Evolutionary conservation across 1,140 invertebrate species (phyloP).

Genomic region (Pararge aegeria): DNA sequence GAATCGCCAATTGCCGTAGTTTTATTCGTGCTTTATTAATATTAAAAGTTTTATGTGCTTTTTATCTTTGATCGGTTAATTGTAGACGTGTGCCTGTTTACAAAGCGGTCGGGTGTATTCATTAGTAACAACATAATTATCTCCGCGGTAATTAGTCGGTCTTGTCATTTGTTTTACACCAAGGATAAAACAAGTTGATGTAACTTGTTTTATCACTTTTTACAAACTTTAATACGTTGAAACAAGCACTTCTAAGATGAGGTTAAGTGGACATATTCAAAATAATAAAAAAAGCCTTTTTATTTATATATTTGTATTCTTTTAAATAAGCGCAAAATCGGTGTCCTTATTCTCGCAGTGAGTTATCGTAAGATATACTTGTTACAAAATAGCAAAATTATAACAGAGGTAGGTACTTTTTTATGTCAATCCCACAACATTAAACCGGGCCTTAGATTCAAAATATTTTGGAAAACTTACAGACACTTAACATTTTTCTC

Average conservation of each 20-base stretch:
- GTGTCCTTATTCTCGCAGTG: background rate
- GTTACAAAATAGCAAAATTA: too few species aligned
- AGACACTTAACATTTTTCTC: too few species aligned
- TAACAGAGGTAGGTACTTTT: too few species aligned
- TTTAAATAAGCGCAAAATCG: background rate
- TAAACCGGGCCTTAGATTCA: too few species aligned
- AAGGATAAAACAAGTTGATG: too few species aligned
- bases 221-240: too few species aligned
- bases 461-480: too few species aligned
- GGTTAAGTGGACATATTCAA: too few species aligned
- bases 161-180: background rate
- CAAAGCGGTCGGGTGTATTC: background rate
- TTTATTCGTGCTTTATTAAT: background rate
- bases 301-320: background rate
- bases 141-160: background rate
- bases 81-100: background rate
- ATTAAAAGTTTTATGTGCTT: conserved; percentile 1
- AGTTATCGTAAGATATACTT: background rate
- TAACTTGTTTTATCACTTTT: too few species aligned
- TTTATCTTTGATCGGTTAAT: conserved; percentile 6
- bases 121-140: background rate
- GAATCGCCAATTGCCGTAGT: background rate
- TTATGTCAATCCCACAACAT: too few species aligned
- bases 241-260: too few species aligned
- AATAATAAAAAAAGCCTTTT: too few species aligned